Conservation (phyloP, 1,140 invertebrate genomes). For the Hypsibius dujardini region DNA sequence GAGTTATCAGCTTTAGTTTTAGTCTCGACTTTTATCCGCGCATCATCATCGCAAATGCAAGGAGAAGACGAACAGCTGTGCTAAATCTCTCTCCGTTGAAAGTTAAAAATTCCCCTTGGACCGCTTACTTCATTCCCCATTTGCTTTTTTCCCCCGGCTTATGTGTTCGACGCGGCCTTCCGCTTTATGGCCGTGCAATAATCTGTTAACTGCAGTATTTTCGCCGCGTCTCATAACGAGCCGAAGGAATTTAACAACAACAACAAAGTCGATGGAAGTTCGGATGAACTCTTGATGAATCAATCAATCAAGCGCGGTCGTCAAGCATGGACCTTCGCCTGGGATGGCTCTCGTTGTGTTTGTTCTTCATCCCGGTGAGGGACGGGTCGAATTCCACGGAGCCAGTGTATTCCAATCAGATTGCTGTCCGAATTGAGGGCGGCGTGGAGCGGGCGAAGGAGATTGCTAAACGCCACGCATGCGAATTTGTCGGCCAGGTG, state of each 20-base stretch:
- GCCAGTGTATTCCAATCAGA: constrained; percentile 13
- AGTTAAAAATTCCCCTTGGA: neutral
- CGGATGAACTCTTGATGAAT: neutral
- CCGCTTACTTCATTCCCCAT: too few relatives aligned
- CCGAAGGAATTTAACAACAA: too few relatives aligned
- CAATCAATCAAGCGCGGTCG: neutral
- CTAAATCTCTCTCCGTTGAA: neutral
- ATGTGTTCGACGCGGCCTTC: too few relatives aligned
- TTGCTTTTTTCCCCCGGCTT: too few relatives aligned
- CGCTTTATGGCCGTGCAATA: too few relatives aligned
- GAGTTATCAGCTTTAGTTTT: neutral
- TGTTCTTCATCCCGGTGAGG: neutral
- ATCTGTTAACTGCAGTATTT: too few relatives aligned
- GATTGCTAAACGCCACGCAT: neutral
- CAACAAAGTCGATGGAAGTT: too few relatives aligned
- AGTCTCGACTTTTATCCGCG: neutral
- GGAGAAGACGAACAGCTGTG: neutral
- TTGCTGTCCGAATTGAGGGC: constrained; percentile 6
- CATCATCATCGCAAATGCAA: neutral
- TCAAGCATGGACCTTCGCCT: neutral
- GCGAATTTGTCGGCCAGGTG: constrained; percentile 15
- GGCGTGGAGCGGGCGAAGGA: neutral
- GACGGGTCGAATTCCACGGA: too few relatives aligned
- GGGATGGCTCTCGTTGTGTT: neutral
- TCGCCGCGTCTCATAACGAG: too few relatives aligned